Conservation (phyloP, 2,113 vertebrate species). For the Clupea harengus region DNA sequence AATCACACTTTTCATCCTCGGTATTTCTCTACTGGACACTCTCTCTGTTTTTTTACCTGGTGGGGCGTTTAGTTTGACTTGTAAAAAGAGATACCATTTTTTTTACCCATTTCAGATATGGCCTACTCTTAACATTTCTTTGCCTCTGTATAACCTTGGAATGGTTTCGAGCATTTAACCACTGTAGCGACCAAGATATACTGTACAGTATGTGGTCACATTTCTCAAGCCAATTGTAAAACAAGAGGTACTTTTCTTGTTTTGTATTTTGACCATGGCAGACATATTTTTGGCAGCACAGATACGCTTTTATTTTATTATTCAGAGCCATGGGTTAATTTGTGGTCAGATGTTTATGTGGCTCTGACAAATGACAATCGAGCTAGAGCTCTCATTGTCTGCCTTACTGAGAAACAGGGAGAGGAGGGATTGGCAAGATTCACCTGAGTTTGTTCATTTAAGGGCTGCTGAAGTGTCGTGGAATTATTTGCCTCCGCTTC, state of each 20-base stretch:
- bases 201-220: not conserved
- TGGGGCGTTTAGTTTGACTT: not conserved
- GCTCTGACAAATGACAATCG: not conserved
- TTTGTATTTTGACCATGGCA: conserved; percentile 2
- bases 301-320: not conserved
- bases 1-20: not conserved
- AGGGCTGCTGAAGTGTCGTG: too few species aligned
- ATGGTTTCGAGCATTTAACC: not conserved
- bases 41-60: too few species aligned
- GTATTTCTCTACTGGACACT: not conserved
- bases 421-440: not conserved
- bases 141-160: conserved; percentile 6
- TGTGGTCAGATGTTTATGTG: not conserved
- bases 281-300: not conserved
- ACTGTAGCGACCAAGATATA: not conserved
- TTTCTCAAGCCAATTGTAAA: not conserved
- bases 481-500: too few species aligned
- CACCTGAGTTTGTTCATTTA: not conserved
- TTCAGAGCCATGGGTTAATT: conserved; percentile 3
- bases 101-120: not conserved
- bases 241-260: conserved; percentile 13
- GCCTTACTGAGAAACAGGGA: not conserved
- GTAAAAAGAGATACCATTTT: not conserved
- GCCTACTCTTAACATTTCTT: not conserved
- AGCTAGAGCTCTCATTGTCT: not conserved